Conservation (phyloP, 2,888 invertebrate species). For the Heliconius aoede region DNA sequence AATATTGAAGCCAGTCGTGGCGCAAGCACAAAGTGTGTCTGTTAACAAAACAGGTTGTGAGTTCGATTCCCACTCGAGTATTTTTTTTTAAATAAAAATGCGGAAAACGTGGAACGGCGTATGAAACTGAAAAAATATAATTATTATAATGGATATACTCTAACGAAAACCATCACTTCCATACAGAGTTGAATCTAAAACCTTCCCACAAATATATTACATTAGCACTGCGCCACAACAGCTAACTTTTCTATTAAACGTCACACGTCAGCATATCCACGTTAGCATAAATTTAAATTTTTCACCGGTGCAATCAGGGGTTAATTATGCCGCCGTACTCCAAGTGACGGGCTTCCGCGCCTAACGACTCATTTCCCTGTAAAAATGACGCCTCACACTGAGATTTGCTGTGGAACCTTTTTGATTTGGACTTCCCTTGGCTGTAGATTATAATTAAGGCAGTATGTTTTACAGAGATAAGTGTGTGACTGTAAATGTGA, state of each 20-base stretch:
- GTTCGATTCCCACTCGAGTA: too few species aligned
- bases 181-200: background rate
- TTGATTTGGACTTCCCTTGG: background rate
- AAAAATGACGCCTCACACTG: conserved; percentile 52
- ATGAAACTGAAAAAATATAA: too few species aligned
- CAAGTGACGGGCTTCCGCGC: conserved; percentile 46
- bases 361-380: conserved; percentile 63
- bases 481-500: too few species aligned
- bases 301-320: conserved; percentile 64
- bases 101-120: too few species aligned
- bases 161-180: too few species aligned
- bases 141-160: too few species aligned
- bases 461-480: background rate
- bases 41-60: too few species aligned
- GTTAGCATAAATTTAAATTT: conserved; percentile 51
- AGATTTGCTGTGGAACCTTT: conserved; percentile 41
- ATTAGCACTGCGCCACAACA: background rate
- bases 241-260: conserved; percentile 2
- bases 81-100: too few species aligned
- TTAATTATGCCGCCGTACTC: conserved; percentile 63
- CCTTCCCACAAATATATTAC: background rate
- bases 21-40: too few species aligned
- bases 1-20: too few species aligned
- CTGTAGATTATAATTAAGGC: background rate
- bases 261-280: conserved; percentile 52